Evolutionary conservation across 2,888 invertebrate species (phyloP), one percentile per base, ranked within the genome.

Genomic region (Spodoptera littoralis): DNA sequence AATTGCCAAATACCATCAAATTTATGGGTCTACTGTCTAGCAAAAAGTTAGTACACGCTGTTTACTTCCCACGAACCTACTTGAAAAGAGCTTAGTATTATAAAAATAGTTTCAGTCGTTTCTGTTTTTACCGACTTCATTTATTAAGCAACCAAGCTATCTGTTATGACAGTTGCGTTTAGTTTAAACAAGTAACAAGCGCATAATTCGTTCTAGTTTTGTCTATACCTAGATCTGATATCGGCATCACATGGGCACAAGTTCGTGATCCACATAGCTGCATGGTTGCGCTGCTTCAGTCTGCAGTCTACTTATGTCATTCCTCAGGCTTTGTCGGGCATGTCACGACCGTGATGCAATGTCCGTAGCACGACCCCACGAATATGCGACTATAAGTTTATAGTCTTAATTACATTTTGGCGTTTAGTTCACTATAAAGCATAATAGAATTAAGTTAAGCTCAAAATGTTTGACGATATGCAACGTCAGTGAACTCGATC

Each of bases 261-360:
- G 22, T 50, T 76, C 73, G 70, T 76, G 78, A 61, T 68, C 62
- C 27, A 71, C 36, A 67, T 75, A 65, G 66, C 51, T 70, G 74
- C 65, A 56, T 69, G 65, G 68, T 52, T 65, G 69, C 71, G 57
- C 51, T 30, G 22, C 22, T 42, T 46, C 36, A 36, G 36, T 36
- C 60, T 63, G 48, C 61, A 18, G 22, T 62, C n/a, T 45, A 53
- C 60, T 69, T 70, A 66, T 62, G 51, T 65, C 65, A 73, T 76
- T 64, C 73, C 69, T 69, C 62, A 11, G 42, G 67, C 57, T 70
- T 74, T 69, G 76, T 65, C 55, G 63, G 59, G 56, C 74, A 62
- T 72, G 74, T 68, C 74, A 76, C 70, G 70, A 64, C 42, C 41
- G 56, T 78, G 71, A 60, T 58, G 73, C 66, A 81, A 79, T 53